Conservation (phyloP, 2,888 invertebrate species). For the Cetonia aurata region DNA sequence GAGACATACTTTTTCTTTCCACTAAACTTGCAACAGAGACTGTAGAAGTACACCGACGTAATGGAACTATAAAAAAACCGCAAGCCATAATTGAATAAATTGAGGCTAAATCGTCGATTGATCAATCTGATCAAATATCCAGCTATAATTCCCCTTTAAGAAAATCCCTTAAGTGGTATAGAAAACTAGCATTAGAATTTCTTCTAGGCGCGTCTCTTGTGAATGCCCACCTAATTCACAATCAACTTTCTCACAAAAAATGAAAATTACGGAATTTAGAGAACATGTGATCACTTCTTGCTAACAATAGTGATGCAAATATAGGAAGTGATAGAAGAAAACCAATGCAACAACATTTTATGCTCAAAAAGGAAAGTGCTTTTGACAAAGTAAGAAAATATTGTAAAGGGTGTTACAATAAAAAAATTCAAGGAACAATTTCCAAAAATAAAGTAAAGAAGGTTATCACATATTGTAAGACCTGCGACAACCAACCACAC, state of each 20-base stretch:
- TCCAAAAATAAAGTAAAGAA: slow-evolving; percentile 38
- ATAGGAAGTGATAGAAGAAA: background rate
- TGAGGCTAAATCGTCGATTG: slow-evolving; percentile 49
- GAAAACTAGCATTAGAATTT: slow-evolving; percentile 53
- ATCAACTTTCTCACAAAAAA: slow-evolving; percentile 35
- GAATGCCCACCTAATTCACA: slow-evolving; percentile 47
- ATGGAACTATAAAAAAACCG: slow-evolving; percentile 41
- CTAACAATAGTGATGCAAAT: background rate
- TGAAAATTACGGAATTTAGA: slow-evolving; percentile 30
- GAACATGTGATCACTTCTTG: slow-evolving; percentile 3
- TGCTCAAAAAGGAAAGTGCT: background rate
- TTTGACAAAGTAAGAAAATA: slow-evolving; percentile 12
- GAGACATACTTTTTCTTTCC: slow-evolving; percentile 45
- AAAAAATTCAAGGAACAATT: slow-evolving; percentile 13
- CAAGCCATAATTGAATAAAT: slow-evolving; percentile 49
- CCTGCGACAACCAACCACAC: slow-evolving; percentile 29
- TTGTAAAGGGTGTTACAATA: slow-evolving; percentile 32
- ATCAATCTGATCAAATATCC: slow-evolving; percentile 48
- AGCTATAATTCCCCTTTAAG: slow-evolving; percentile 47
- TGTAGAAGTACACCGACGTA: slow-evolving; percentile 26
- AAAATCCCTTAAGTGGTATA: slow-evolving; percentile 48
- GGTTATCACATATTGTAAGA: slow-evolving; percentile 36
- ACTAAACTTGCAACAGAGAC: slow-evolving; percentile 31
- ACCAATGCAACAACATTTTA: background rate
- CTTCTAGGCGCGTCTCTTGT: slow-evolving; percentile 50